phyloP scores from a whole-genome alignment of 2,888 invertebrate species.

The Ecdyonurus torrentis region DNA sequence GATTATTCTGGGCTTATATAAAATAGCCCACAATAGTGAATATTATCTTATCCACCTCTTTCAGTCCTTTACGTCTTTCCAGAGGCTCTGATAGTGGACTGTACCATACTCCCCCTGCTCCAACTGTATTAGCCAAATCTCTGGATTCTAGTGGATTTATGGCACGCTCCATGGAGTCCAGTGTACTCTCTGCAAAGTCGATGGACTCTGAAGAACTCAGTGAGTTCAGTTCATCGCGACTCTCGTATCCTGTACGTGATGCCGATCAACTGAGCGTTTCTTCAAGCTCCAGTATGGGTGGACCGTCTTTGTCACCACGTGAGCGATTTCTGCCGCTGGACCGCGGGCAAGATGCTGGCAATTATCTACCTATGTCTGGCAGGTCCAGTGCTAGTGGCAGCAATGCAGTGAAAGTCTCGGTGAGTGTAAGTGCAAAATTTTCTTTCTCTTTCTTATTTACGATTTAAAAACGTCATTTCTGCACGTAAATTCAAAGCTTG shows the following conservation, averaged over 20 bases:
- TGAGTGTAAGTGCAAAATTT: no score
- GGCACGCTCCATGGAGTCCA: conserved; percentile 2
- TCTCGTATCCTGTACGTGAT: conserved; percentile 30
- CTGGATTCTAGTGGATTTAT: conserved; percentile 4
- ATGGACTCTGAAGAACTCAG: conserved; percentile 38
- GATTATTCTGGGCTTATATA: no score
- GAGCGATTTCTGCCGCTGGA: conserved; percentile 26
- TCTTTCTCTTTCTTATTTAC: no score
- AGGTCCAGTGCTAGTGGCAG: conserved; percentile 5
- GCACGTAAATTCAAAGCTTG: no score
- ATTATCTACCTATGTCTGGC: conserved; percentile 39
- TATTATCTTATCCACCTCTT: conserved; percentile 11
- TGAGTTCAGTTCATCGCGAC: conserved; percentile 30
- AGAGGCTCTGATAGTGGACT: conserved; percentile 40
- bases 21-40: no score
- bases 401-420: conserved; percentile 40
- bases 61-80: conserved; percentile 23
- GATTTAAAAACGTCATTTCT: no score
- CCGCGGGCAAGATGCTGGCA: conserved; percentile 18
- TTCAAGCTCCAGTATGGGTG: conserved; percentile 38
- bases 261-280: conserved; percentile 43
- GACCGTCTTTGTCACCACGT: conserved; percentile 27
- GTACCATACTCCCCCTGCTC: conserved; percentile 37
- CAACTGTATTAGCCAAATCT: conserved; percentile 12
- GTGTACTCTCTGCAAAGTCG: conserved; percentile 24